Evolutionary conservation across 1,140 invertebrate species (phyloP).

Genomic region (Neelides sp.): DNA sequence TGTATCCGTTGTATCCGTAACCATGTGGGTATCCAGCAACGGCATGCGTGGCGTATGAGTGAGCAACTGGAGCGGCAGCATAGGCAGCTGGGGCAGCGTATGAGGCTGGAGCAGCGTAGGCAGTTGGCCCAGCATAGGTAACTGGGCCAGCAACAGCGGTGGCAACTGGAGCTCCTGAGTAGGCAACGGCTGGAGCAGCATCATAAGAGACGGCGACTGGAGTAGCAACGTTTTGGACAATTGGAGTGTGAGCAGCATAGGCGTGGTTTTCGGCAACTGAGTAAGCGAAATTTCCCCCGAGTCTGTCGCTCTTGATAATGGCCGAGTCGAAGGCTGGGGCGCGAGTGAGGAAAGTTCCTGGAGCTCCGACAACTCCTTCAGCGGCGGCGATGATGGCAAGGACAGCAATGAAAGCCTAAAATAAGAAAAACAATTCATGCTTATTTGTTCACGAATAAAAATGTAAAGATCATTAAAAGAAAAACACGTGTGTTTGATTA

Average conservation of each 20-base stretch:
- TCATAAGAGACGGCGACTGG: slow-evolving; percentile 36
- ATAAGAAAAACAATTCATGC: not conserved
- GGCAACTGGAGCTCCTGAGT: slow-evolving; percentile 6
- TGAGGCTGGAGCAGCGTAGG: no score
- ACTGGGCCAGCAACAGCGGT: not conserved
- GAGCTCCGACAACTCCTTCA: slow-evolving; percentile 29
- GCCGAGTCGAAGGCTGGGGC: slow-evolving; percentile 42
- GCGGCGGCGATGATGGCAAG: slow-evolving; percentile 28
- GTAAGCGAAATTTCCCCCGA: slow-evolving; percentile 46
- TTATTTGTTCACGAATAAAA: no score
- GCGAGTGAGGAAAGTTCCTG: slow-evolving; percentile 36
- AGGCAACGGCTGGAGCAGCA: no score
- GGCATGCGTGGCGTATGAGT: no score
- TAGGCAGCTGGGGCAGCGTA: no score
- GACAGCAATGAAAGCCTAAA: slow-evolving; percentile 27
- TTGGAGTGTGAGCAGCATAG: slow-evolving; percentile 39
- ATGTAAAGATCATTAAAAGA: no score
- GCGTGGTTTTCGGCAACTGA: slow-evolving; percentile 42
- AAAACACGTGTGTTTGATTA: no score
- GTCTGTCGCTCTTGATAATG: slow-evolving; percentile 39
- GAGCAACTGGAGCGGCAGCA: no score
- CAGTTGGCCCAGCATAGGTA: not conserved
- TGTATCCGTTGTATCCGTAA: no score
- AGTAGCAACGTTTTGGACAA: slow-evolving; percentile 35
- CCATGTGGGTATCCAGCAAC: no score